Conservation (phyloP, 2,113 vertebrate genomes). For the Trachemys scripta region DNA sequence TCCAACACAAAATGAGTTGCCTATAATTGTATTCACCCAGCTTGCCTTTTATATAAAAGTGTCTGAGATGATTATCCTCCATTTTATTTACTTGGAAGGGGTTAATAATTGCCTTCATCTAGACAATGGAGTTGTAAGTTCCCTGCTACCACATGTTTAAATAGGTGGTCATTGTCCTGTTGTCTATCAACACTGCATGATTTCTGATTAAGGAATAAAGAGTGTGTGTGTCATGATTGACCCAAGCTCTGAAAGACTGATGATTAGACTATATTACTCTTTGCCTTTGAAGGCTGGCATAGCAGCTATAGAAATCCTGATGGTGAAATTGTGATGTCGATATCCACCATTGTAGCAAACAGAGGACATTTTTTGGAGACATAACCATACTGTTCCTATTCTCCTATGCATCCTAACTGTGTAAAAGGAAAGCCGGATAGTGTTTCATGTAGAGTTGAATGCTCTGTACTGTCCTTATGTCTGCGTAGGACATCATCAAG, state of each 20-base stretch:
- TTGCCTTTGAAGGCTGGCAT: neutral
- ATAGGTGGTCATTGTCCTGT: neutral
- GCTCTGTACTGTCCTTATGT: neutral
- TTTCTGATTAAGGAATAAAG: neutral
- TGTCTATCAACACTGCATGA: neutral
- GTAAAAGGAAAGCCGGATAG: neutral
- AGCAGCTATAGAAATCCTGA: too few species aligned
- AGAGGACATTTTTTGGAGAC: neutral
- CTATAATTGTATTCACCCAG: neutral
- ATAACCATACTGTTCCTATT: neutral
- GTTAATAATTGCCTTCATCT: neutral
- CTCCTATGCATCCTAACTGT: neutral
- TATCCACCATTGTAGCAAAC: neutral
- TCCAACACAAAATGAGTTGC: neutral
- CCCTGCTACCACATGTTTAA: neutral
- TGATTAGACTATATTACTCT: neutral
- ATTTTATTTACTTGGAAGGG: neutral
- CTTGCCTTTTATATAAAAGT: neutral
- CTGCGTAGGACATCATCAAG: neutral
- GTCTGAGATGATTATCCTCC: neutral
- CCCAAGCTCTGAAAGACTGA: neutral
- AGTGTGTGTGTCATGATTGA: neutral
- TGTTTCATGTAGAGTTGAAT: neutral
- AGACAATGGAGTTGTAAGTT: neutral
- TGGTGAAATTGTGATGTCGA: neutral